phyloP scores from a whole-genome alignment of 2,888 invertebrate species.

The Crossocerus cetratus region DNA sequence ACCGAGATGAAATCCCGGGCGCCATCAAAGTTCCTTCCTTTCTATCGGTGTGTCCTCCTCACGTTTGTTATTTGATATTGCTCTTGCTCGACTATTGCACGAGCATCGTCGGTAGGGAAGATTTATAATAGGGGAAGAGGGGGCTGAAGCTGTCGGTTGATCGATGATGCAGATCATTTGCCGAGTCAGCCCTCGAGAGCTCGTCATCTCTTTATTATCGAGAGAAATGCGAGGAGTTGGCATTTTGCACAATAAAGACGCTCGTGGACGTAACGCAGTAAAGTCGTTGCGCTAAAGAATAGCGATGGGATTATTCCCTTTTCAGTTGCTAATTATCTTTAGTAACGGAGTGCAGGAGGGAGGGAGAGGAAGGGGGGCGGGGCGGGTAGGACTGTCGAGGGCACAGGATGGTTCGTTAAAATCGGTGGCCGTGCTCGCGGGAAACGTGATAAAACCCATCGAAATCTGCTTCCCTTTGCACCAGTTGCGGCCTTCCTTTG shows the following conservation, averaged over 20 bases:
- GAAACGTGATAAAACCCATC: constrained; percentile 25
- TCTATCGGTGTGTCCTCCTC: constrained; percentile 6
- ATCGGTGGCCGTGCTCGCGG: background rate
- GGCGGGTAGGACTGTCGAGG: background rate
- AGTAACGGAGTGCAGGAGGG: background rate
- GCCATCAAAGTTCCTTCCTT: constrained; percentile 36
- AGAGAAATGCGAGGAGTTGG: background rate
- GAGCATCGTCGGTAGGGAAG: too few species aligned
- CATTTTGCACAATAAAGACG: background rate
- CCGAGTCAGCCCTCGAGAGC: too few species aligned
- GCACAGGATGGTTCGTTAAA: background rate
- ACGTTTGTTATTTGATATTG: too few species aligned
- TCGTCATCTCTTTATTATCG: background rate
- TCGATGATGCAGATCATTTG: too few species aligned
- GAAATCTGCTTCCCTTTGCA: constrained; percentile 43
- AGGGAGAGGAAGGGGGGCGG: too few species aligned
- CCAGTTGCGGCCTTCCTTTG: constrained; percentile 46
- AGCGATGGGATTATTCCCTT: background rate
- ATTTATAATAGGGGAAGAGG: too few species aligned
- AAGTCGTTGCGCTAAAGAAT: too few species aligned
- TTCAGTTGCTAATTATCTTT: background rate
- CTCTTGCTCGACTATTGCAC: too few species aligned
- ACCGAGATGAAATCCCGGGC: constrained; percentile 38
- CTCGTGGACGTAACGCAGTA: too few species aligned
- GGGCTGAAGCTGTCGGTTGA: too few species aligned